Conservation (phyloP, 2,888 invertebrate species). For the Globia sparganii region DNA sequence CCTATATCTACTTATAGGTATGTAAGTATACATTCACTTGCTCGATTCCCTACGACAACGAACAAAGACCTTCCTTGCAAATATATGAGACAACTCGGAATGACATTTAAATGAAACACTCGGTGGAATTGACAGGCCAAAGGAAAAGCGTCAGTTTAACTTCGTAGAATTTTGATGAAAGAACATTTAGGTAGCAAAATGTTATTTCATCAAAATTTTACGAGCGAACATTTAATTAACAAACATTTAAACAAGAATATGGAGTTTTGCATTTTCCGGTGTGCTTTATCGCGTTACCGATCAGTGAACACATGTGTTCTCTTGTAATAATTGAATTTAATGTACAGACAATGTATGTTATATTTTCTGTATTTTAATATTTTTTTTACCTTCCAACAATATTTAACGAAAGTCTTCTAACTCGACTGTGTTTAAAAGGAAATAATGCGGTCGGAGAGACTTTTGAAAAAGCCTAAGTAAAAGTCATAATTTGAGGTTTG, state of each 20-base stretch:
- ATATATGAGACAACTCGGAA: conserved; percentile 68
- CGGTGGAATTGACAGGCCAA: conserved; percentile 68
- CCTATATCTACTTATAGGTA: background rate
- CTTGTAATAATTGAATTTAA: conserved; percentile 14
- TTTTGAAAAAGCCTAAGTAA: too few relatives aligned
- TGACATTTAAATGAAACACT: conserved; percentile 71
- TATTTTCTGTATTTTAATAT: background rate
- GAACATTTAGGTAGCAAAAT: conserved; percentile 6
- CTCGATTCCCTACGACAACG: conserved; percentile 21
- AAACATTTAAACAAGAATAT: conserved; percentile 11
- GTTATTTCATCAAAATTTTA: background rate
- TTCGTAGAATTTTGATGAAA: conserved; percentile 65
- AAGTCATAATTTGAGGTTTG: too few relatives aligned
- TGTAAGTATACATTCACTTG: conserved; percentile 12
- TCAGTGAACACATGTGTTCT: conserved; percentile 10
- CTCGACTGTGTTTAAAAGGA: background rate
- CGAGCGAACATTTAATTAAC: conserved; percentile 12
- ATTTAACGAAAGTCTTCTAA: background rate
- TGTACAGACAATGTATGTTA: background rate
- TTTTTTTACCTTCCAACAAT: background rate
- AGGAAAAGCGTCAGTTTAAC: conserved; percentile 64
- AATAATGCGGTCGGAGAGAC: too few relatives aligned
- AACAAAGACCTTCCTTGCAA: conserved; percentile 64
- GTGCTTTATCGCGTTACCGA: conserved; percentile 1
- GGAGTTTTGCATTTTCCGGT: conserved; percentile 8